Evolutionary conservation across 2,888 invertebrate genomes (phyloP), one percentile per base, ranked within the genome.

Genomic region (Scaeva pyrastri): DNA sequence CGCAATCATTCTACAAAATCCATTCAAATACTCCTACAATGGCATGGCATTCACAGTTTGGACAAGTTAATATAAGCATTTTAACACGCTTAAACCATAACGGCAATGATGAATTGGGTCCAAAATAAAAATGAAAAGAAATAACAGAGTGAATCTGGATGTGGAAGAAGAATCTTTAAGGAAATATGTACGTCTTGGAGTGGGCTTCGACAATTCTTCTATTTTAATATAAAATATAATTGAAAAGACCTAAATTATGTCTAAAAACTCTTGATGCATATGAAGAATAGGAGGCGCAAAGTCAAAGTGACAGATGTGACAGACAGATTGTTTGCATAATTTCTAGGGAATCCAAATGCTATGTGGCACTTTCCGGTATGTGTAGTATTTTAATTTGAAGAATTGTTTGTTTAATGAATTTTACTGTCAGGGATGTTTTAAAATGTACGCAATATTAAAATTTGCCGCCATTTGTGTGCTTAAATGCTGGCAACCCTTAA

Each of bases 291-390:
- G 1, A 1, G 2, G 19, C 19, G 45, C 19, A 8, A 7, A 31
- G 23, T 52, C 7, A 52, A 21, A 52, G 31, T 55, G 55, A 55
- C 26, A 31, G 31, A 31, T 31, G 31, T 55, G 55, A 55, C 26
- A 55, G 55, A 55, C 26, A 55, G 31, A 55, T 55, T 55, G 31
- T 31, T 55, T 55, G 31, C 55, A 31, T 55, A 10, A 55, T 31
- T 55, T 55, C 10, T 23, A 7, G 0, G 7, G 5, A 23, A 2
- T 14, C 14, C 6, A 14, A 31, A 31, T 31, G 6, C 31, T 8
- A 52, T 23, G 52, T 21, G 52, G 14, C 14, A 6, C 23, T 23
- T 12, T 6, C 23, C 21, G 2, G 2, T 4, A 5, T 31, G 8
- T 2, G 6, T 5, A 2, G 0, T 52, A 14, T 23, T 23, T 7